Conservation (phyloP, 2,888 invertebrate species). For the Coleophora flavipennella region DNA sequence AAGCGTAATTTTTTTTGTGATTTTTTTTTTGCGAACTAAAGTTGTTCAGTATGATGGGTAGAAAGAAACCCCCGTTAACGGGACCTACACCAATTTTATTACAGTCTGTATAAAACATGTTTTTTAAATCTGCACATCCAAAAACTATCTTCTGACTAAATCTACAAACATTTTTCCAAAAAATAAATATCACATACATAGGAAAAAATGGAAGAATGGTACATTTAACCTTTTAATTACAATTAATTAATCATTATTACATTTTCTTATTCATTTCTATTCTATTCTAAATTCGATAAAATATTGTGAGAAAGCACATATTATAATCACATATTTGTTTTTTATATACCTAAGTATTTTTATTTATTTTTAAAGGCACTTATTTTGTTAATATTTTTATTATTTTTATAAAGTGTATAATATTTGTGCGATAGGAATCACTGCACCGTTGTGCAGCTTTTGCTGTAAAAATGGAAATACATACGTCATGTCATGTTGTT, state of each 20-base stretch:
- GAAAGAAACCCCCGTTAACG: no score
- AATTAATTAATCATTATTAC: conserved; percentile 8
- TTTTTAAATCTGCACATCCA: not conserved
- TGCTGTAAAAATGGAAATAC: no score
- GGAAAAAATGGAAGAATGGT: conserved; percentile 32
- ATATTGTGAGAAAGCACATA: conserved; percentile 14
- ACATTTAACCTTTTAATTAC: conserved; percentile 1
- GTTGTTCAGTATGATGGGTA: no score
- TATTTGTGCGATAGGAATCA: no score
- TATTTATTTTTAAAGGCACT: conserved; percentile 19
- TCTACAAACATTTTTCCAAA: conserved; percentile 15
- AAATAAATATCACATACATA: conserved; percentile 33
- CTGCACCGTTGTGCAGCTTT: no score
- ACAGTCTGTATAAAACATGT: no score
- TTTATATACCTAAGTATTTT: conserved; percentile 5
- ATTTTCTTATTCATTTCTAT: conserved; percentile 11
- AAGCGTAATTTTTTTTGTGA: no score
- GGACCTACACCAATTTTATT: no score
- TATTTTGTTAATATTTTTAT: conserved; percentile 5
- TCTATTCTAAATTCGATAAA: conserved; percentile 22
- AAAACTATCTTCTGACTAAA: conserved; percentile 1
- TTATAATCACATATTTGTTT: conserved; percentile 15
- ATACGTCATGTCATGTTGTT: no score
- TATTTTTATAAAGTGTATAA: not conserved
- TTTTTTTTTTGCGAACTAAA: no score